Conservation (phyloP, 2,888 invertebrate species). For the Agrilus cyanescens region DNA sequence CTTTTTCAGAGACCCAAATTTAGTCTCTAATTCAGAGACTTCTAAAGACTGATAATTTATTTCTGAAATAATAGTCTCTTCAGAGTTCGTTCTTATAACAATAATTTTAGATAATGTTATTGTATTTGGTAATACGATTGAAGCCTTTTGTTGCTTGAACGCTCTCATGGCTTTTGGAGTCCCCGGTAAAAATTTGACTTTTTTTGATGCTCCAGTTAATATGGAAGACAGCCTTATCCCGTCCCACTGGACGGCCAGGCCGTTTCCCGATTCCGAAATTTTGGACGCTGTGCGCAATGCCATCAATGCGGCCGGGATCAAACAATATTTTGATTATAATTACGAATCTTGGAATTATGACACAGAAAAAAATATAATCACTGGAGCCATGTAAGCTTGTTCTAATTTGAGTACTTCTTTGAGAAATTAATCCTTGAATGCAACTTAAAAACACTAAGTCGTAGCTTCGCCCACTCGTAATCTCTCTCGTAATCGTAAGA, state of each 20-base stretch:
- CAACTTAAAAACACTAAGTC: too few species aligned
- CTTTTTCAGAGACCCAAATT: too few species aligned
- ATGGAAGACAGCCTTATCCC: slow-evolving; percentile 12
- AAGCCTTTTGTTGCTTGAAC: slow-evolving; percentile 38
- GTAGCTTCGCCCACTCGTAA: too few species aligned
- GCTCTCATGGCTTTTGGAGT: slow-evolving; percentile 37
- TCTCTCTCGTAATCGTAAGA: too few species aligned
- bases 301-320: slow-evolving; percentile 20
- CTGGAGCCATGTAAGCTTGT: slow-evolving; percentile 19
- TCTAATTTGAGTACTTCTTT: too few species aligned
- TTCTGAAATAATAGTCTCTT: too few species aligned
- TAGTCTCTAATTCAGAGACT: too few species aligned
- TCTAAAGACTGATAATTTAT: too few species aligned
- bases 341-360: slow-evolving; percentile 26
- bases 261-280: slow-evolving; percentile 18
- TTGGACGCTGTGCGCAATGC: slow-evolving; percentile 19
- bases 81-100: too few species aligned
- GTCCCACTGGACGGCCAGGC: not conserved
- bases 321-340: slow-evolving; percentile 22
- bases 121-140: slow-evolving; percentile 40
- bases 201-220: slow-evolving; percentile 29
- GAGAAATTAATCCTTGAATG: too few species aligned
- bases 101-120: slow-evolving; percentile 21
- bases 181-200: slow-evolving; percentile 33
- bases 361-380: slow-evolving; percentile 16